phyloP scores from a whole-genome alignment of 2,113 vertebrate genomes.

The Calidris pugnax region DNA sequence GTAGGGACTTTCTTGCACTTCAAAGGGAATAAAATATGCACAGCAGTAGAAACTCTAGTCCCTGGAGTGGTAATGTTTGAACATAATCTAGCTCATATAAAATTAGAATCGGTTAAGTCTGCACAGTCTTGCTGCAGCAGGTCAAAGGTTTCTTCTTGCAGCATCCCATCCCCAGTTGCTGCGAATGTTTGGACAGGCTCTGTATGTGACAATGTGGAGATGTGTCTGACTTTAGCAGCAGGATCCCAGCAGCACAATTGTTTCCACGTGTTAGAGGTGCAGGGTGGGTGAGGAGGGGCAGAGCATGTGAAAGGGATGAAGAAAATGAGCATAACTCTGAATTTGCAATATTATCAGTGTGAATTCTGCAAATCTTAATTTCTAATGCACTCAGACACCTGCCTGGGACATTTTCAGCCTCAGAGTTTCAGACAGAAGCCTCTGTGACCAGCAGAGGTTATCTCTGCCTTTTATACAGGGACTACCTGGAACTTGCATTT shows the following conservation, averaged over 20 bases:
- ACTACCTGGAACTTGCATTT: background rate
- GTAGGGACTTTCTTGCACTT: background rate
- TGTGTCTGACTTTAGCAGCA: background rate
- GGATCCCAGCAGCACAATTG: background rate
- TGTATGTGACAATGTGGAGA: background rate
- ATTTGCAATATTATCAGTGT: background rate
- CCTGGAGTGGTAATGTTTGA: background rate
- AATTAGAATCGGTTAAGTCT: background rate
- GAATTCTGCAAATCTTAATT: background rate
- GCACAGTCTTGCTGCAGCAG: background rate
- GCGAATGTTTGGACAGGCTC: background rate
- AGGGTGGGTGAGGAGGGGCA: background rate
- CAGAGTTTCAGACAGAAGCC: background rate
- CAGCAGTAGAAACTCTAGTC: background rate
- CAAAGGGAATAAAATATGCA: background rate
- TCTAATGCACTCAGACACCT: background rate
- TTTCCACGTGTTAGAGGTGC: background rate
- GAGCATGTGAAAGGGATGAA: fast-evolving
- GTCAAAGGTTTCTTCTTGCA: background rate
- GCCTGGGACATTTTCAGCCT: background rate
- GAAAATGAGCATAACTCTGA: background rate
- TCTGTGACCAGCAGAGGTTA: background rate
- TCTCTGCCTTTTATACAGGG: background rate
- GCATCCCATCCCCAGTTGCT: background rate
- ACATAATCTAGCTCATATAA: background rate